Evolutionary conservation across 2,113 vertebrate genomes (phyloP), one percentile per base, ranked within the genome.

Genomic region (Coptodon rendalli): DNA sequence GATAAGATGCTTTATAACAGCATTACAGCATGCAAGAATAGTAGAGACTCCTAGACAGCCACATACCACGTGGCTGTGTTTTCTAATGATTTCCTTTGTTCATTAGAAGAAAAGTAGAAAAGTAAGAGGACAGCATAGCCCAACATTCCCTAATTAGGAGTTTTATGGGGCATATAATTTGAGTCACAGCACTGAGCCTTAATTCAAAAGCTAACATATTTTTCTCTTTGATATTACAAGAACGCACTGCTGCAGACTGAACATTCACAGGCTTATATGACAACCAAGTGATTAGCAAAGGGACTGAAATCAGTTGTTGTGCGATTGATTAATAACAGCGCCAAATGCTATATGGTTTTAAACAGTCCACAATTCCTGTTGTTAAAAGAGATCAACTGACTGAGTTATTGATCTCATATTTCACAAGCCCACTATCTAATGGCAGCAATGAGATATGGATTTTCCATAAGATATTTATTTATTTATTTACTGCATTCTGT

Each of bases 81-180:
- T 82, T 87, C 38, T 59, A 86, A 93, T 93, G 68, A 93, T 94
- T 88, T 84, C 57, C 83, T 93, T 89, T 93, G 89, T 92, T 93
- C 81, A 91, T 94, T 92, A 91, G 54, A 84, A 94, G 87, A 90
- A 71, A 91, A 81, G 85, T 50, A 14, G 45, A 59, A 82, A 57
- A 76, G 34, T 54, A 56, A 63, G 82, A 85, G 36, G 40, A 89
- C 82, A 93, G 87, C 83, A 93, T 86, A 84, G 82, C 89, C 91
- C 91, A 93, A 92, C 89, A 85, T 93, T 73, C 83, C 79, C 87
- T 95, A 95, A 97, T 97, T 97, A 96, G 88, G 87, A 90, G 91
- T 92, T 97, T 96, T 96, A 96, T 96, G 96, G 92, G 91, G 95
- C 95, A 93, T 95, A 95, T 96, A 91, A 96, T 96, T 95, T 95